Conservation (phyloP, 1,140 invertebrate genomes). For the Nasonia giraulti region DNA sequence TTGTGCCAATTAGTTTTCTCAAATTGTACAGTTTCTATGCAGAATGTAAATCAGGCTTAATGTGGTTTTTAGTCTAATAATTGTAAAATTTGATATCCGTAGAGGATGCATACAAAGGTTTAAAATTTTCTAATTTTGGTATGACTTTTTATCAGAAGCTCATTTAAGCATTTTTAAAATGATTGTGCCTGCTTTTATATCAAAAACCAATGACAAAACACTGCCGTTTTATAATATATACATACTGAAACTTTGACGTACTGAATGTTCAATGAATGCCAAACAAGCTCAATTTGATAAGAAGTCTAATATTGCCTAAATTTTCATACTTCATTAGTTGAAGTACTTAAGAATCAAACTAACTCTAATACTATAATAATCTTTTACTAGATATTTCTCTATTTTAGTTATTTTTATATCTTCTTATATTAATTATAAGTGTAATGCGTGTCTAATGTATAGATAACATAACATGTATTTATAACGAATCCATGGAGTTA, state of each 20-base stretch:
- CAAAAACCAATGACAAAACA: conserved; percentile 26
- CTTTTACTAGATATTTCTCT: conserved; percentile 19
- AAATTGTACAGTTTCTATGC: conserved; percentile 43
- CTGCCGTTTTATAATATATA: conserved; percentile 22
- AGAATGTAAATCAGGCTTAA: conserved; percentile 40
- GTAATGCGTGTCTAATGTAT: conserved; percentile 32
- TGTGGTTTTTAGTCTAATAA: conserved; percentile 41
- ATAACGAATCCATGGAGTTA: conserved; percentile 22
- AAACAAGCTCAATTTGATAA: conserved; percentile 36
- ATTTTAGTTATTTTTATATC: conserved; percentile 48
- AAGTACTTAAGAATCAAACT: conserved; percentile 54
- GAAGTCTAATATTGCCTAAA: conserved; percentile 30
- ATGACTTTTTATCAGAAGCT: conserved; percentile 42
- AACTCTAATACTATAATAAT: conserved; percentile 44
- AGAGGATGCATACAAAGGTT: neutral
- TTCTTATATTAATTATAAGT: conserved; percentile 22
- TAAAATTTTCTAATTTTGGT: conserved; percentile 26
- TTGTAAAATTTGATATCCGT: conserved; percentile 46
- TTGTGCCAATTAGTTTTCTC: conserved; percentile 58
- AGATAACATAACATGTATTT: conserved; percentile 31
- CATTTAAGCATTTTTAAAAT: neutral
- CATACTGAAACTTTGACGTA: conserved; percentile 11
- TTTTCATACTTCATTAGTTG: conserved; percentile 47
- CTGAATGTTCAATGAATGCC: conserved; percentile 30
- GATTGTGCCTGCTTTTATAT: conserved; percentile 19